Base-by-base conservation (phyloP, 2,888 invertebrate species). In the Amiota mariae region DNA sequence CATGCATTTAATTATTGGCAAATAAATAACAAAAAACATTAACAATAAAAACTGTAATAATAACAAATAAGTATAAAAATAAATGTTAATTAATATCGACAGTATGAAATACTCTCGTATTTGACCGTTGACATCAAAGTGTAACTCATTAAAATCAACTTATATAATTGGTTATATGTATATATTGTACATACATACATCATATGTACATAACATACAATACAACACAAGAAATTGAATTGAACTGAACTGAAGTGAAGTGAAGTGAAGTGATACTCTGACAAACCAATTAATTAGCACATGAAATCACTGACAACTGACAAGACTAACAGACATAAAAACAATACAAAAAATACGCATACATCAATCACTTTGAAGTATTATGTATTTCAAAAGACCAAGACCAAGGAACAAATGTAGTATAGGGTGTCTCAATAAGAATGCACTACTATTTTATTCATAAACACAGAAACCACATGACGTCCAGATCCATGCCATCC, bases 231-330 rank as follows among this genome's bases (percentile, higher is more conserved):
- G n/a, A n/a, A n/a, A n/a, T n/a, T n/a, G n/a, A n/a, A n/a, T n/a
- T n/a, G n/a, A n/a, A n/a, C n/a, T n/a, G n/a, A n/a, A n/a, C n/a
- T n/a, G n/a, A n/a, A n/a, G n/a, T n/a, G n/a, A n/a, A n/a, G n/a
- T n/a, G n/a, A n/a, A n/a, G n/a, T n/a, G n/a, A n/a, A n/a, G n/a
- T 10, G 66, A 18, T 12, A 8, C 10, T 67, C 15, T 49, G 67
- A 24, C 67, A 15, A 51, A 3, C 47, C 73, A 84, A 79, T 80
- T 85, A 82, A 82, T 84, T 81, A 82, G 79, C 73, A 73, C 73
- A 72, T 72, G 54, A 47, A 64, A 73, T 59, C 77, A 74, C n/a
- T n/a, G n/a, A n/a, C 49, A 51, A 18, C 15, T 63, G 71, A 51
- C 71, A 63, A 36, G 51, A 15, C 71, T 51, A 49, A 20, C 66